A percentile compares a stretch with the other conserved stretches of the same genome.
phyloP scores from a whole-genome alignment of 2,888 invertebrate species.

The Gymnocheta viridis region DNA sequence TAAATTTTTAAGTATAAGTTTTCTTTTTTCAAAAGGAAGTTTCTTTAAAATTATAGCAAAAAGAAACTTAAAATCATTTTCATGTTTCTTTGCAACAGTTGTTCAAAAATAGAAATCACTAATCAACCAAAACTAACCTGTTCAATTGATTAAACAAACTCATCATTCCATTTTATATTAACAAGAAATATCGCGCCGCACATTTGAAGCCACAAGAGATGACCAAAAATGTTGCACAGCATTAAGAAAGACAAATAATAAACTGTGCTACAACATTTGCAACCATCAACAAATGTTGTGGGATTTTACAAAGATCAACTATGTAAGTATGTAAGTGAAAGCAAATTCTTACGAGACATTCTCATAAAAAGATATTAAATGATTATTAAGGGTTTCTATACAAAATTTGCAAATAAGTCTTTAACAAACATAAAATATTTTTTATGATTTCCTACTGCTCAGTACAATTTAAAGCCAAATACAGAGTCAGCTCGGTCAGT shows the following conservation, averaged over 20 bases:
- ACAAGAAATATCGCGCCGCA: not conserved
- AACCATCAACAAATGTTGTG: not conserved
- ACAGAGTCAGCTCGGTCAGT: too few species aligned
- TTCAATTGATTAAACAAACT: constrained; percentile 13
- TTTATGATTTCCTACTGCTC: too few species aligned
- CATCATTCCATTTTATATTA: not conserved
- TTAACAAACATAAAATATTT: too few species aligned
- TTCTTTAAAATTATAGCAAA: not conserved
- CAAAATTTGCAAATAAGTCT: too few species aligned
- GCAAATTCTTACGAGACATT: too few species aligned
- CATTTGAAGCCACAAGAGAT: not conserved
- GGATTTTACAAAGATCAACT: not conserved
- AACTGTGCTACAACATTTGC: not conserved
- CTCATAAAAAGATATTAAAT: too few species aligned
- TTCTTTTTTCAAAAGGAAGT: not conserved
- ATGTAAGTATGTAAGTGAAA: not conserved
- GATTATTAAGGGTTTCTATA: too few species aligned
- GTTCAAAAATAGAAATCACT: not conserved
- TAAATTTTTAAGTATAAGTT: not conserved
- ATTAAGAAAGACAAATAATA: not conserved
- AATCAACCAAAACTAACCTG: not conserved
- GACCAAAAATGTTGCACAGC: not conserved
- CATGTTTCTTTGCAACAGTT: not conserved
- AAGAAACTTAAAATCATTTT: not conserved
- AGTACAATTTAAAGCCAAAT: too few species aligned